Percentiles rank a stretch among this genome's conserved stretches.
These are phyloP conservation scores for Actinernus sp. DNA, from an alignment of 92 coral and sea anemone species.

Conservation along the genomic window DNA sequence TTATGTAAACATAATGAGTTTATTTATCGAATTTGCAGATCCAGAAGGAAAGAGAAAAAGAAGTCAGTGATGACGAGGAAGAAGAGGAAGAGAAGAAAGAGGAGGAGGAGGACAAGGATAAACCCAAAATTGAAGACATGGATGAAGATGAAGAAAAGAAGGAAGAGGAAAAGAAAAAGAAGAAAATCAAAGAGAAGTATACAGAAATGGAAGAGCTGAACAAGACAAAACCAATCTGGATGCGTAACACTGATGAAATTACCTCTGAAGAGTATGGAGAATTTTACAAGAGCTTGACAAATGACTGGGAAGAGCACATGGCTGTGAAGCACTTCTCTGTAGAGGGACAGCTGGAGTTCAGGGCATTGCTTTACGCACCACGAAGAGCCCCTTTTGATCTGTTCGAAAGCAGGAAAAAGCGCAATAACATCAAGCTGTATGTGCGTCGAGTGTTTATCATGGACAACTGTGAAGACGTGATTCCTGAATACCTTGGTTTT, in stretches of 20 bases:
- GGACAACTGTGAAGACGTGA: slow-evolving; percentile 97
- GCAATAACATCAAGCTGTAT: slow-evolving; percentile 98
- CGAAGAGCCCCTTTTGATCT: slow-evolving; percentile 97
- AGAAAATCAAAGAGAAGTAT: slow-evolving; percentile 93
- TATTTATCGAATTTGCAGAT: slow-evolving; percentile 72
- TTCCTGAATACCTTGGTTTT: slow-evolving; percentile 96
- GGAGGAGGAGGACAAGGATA: slow-evolving; percentile 71
- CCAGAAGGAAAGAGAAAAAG: slow-evolving; percentile 97
- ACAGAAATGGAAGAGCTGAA: slow-evolving; percentile 89
- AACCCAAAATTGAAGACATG: slow-evolving; percentile 86
- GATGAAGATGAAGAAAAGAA: slow-evolving; percentile 81
- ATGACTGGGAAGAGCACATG: slow-evolving; percentile 98
- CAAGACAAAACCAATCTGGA: slow-evolving; percentile 99
- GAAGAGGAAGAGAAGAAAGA: slow-evolving; percentile 64
- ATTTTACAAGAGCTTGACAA: slow-evolving; percentile 98
- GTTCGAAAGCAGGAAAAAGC: slow-evolving; percentile 98
- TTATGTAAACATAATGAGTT: too few relatives aligned
- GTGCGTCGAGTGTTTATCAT: slow-evolving; percentile 98
- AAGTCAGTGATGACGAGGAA: slow-evolving; percentile 88
- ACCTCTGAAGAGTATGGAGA: slow-evolving; percentile 93
- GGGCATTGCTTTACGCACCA: slow-evolving; percentile 92
- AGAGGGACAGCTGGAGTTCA: slow-evolving; percentile 96
- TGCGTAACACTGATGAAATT: slow-evolving; percentile 98
- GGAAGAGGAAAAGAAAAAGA: slow-evolving; percentile 86
- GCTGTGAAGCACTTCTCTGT: slow-evolving; percentile 99